A percentile compares a stretch with the other conserved stretches of the same genome.
Conservation (phyloP, 2,797 vertebrate genomes). For the Falco cherrug region DNA sequence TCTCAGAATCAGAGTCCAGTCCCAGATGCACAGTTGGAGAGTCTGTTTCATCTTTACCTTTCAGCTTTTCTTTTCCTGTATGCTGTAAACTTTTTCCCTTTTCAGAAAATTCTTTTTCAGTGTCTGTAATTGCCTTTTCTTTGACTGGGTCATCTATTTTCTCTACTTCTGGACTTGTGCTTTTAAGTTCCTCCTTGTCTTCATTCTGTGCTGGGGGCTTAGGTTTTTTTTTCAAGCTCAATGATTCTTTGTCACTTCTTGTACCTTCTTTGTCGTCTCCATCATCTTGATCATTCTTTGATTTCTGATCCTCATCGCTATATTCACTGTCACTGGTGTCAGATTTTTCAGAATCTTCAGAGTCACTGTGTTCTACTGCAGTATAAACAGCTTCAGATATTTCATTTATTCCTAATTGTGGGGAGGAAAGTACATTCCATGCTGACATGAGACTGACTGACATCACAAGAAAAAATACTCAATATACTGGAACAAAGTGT, state of each 20-base stretch:
- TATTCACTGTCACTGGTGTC: slow-evolving; percentile 96
- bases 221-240: slow-evolving; percentile 83
- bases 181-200: slow-evolving; percentile 82
- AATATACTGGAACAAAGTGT: neutral
- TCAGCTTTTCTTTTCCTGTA: slow-evolving; percentile 83
- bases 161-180: slow-evolving; percentile 61
- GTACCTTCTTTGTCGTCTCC: slow-evolving; percentile 83
- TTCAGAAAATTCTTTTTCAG: slow-evolving; percentile 86
- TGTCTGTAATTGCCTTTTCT: slow-evolving; percentile 81
- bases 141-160: slow-evolving; percentile 78
- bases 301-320: slow-evolving; percentile 90
- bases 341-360: slow-evolving; percentile 96
- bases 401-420: slow-evolving; percentile 90
- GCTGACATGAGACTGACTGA: slow-evolving; percentile 26
- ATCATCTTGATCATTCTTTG: slow-evolving; percentile 84
- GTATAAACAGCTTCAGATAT: slow-evolving; percentile 94
- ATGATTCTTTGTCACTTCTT: slow-evolving; percentile 82
- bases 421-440: slow-evolving; percentile 58
- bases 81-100: slow-evolving; percentile 84
- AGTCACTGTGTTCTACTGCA: slow-evolving; percentile 93
- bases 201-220: slow-evolving; percentile 80
- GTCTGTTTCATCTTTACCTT: slow-evolving; percentile 86
- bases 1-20: slow-evolving; percentile 95
- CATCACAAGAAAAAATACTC: neutral
- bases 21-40: slow-evolving; percentile 82